phyloP scores from a whole-genome alignment of 2,888 invertebrate species.

The Leptura quadrifasciata region DNA sequence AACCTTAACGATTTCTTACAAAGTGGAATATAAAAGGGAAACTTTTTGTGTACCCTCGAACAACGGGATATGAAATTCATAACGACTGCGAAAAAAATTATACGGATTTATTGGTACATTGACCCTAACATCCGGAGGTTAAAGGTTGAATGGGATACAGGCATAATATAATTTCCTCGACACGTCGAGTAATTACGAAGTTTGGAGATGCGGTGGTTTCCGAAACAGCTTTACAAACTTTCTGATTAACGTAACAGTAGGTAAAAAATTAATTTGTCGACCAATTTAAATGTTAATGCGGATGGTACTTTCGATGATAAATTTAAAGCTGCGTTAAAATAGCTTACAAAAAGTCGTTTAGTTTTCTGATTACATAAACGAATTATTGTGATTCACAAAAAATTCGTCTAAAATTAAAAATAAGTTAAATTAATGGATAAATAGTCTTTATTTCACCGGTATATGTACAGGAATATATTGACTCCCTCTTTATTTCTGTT shows the following conservation, averaged over 20 bases:
- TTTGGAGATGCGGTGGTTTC: background rate
- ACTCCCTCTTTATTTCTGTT: too few species aligned
- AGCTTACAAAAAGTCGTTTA: background rate
- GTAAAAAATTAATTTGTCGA: background rate
- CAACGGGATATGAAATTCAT: background rate
- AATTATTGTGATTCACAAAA: too few species aligned
- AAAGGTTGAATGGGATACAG: slow-evolving; percentile 19
- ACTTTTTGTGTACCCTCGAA: slow-evolving; percentile 1
- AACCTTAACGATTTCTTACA: background rate
- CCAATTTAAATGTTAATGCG: background rate
- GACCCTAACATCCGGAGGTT: slow-evolving; percentile 15
- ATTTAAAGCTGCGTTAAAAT: background rate
- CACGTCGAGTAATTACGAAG: slow-evolving; percentile 20
- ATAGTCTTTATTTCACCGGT: too few species aligned
- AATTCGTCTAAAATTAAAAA: too few species aligned
- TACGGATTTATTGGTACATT: slow-evolving; percentile 21
- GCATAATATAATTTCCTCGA: slow-evolving; percentile 22
- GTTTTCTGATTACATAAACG: too few species aligned
- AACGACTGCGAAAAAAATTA: background rate
- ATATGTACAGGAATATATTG: too few species aligned
- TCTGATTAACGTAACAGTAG: background rate
- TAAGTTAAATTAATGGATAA: too few species aligned
- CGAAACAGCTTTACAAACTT: background rate
- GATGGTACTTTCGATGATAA: background rate
- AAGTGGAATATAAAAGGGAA: slow-evolving; percentile 1